A percentile compares a stretch with the other conserved stretches of the same genome.
Evolutionary conservation across 2,888 invertebrate species (phyloP).

Genomic region (Leistus spinibarbis): DNA sequence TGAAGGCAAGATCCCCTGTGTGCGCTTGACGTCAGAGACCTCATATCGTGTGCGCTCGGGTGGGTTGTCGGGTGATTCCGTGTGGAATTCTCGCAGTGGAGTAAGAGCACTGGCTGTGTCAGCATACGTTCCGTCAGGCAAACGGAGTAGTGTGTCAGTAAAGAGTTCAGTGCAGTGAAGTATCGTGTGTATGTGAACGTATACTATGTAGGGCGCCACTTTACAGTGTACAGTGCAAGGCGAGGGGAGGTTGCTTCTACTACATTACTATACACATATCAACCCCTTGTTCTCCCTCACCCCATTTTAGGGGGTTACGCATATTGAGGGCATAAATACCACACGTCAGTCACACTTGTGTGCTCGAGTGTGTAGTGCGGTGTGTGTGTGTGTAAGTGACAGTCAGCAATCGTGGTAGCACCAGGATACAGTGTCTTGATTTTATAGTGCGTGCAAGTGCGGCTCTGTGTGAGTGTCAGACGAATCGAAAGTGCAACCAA

Average conservation of each 20-base stretch:
- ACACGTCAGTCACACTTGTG: background rate
- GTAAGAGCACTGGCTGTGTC: constrained; percentile 50
- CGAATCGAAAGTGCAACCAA: background rate
- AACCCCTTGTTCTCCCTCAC: background rate
- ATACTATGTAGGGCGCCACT: constrained; percentile 21
- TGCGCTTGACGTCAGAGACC: constrained; percentile 47
- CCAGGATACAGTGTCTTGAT: background rate
- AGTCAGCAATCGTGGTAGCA: background rate
- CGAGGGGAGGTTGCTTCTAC: background rate
- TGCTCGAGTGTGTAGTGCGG: background rate
- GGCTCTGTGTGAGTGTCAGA: background rate
- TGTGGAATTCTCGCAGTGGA: constrained; percentile 52
- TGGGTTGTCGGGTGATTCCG: constrained; percentile 48
- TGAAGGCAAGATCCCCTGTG: constrained; percentile 49
- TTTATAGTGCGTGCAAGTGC: background rate
- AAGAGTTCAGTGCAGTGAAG: constrained; percentile 47
- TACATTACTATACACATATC: background rate
- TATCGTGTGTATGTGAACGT: constrained; percentile 42
- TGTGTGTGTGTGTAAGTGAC: constrained; percentile 2
- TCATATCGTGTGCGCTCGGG: constrained; percentile 46
- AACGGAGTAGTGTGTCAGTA: constrained; percentile 40
- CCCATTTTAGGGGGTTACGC: background rate
- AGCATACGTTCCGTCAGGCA: constrained; percentile 46
- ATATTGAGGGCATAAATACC: background rate
- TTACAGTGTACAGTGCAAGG: background rate